A percentile compares a stretch with the other conserved stretches of the same genome.
phyloP scores from a whole-genome alignment of 2,797 vertebrate genomes.

The Dryobates pubescens region DNA sequence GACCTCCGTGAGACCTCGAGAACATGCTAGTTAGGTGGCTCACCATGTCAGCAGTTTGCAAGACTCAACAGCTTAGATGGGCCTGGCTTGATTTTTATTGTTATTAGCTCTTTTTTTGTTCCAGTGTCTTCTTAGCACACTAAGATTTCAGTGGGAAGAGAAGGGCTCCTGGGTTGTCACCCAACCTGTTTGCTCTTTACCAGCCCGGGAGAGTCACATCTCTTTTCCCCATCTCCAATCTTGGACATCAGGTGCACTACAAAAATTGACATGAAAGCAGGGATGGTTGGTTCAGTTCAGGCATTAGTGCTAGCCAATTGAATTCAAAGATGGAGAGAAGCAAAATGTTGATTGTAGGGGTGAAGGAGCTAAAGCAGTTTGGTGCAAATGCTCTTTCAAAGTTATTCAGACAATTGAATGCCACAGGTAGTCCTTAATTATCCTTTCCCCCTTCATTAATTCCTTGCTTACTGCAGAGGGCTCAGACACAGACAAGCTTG shows the following conservation, averaged over 20 bases:
- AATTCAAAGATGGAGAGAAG: background rate
- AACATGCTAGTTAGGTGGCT: background rate
- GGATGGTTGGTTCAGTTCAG: background rate
- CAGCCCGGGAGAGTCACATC: background rate
- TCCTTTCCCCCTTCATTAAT: background rate
- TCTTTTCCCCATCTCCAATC: background rate
- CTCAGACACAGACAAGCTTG: background rate
- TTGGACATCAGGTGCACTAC: background rate
- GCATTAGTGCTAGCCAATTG: background rate
- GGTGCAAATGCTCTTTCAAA: background rate
- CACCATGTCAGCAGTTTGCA: background rate
- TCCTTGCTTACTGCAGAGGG: background rate
- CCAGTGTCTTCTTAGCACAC: background rate
- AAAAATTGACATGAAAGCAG: background rate
- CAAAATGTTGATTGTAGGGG: accelerated
- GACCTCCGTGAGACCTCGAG: background rate
- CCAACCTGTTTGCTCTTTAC: background rate
- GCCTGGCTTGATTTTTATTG: background rate
- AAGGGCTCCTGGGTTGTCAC: accelerated
- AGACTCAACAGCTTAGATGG: background rate
- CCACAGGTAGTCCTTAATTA: background rate
- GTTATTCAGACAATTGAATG: background rate
- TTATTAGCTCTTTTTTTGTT: background rate
- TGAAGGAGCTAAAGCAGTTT: background rate
- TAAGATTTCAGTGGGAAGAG: background rate